Evolutionary conservation across 2,888 invertebrate genomes (phyloP).

Genomic region (Oxycera nigricornis): DNA sequence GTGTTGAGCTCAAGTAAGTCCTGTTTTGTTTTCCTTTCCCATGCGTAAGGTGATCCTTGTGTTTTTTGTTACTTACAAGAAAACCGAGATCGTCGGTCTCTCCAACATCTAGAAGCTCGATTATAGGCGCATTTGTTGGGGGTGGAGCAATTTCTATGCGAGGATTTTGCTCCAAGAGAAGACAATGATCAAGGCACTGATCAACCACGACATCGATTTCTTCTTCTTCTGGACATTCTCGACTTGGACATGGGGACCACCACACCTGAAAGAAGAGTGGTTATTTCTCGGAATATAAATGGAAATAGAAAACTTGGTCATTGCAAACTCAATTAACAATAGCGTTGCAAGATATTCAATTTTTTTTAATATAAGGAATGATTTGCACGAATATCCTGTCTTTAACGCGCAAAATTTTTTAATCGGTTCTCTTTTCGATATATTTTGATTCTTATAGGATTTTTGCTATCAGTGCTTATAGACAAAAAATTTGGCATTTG

Average conservation of each 20-base stretch:
- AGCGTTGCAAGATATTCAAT: no score
- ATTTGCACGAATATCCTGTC: no score
- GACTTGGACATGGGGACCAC: slow-evolving; percentile 84
- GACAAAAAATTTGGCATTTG: no score
- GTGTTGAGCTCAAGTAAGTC: slow-evolving; percentile 50
- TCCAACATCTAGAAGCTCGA: slow-evolving; percentile 62
- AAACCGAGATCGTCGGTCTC: slow-evolving; percentile 67
- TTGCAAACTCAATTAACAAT: no score
- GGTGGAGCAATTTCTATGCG: slow-evolving; percentile 55
- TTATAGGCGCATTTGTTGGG: slow-evolving; percentile 53
- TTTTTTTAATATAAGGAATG: no score
- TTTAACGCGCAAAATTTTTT: no score
- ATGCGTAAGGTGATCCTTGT: slow-evolving; percentile 58
- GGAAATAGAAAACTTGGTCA: no score
- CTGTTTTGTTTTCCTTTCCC: slow-evolving; percentile 54
- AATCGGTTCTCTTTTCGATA: no score
- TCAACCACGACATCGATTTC: slow-evolving; percentile 76
- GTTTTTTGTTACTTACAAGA: slow-evolving; percentile 65
- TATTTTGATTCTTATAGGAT: no score
- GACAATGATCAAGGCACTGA: slow-evolving; percentile 76
- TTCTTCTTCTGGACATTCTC: slow-evolving; percentile 79
- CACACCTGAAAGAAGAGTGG: slow-evolving; percentile 66
- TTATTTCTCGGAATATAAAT: background rate
- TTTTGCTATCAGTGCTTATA: no score
- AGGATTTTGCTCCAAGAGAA: slow-evolving; percentile 63